Evolutionary conservation across 2,797 vertebrate species (phyloP), one percentile per base, ranked within the genome.

Genomic region (Enteromius unitaeniatus): DNA sequence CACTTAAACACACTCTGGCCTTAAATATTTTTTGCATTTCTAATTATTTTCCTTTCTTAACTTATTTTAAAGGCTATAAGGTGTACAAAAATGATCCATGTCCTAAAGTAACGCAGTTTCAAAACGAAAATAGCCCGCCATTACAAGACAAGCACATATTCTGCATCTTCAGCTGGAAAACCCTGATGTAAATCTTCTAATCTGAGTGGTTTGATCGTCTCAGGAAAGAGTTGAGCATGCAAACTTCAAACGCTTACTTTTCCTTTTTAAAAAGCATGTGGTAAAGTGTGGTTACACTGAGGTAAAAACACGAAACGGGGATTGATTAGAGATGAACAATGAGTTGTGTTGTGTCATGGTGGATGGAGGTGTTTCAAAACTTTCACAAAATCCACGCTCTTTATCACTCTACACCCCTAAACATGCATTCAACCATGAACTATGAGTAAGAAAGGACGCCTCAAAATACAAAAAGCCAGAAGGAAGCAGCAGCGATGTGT

Each of bases 291-390:
- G 76, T 78, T 65, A 34, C 26, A 15, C 3, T 64, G 42, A 60
- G 60, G 58, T 49, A 31, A 31, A 77, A 15, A 7, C 60, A 49
- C 47, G 42, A 65, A 45, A 65, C 40, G 55, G 9, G 72, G 23
- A 26, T 53, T 51, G 1, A 26, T 53, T 51, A 0, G n/a, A 47
- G 23, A 47, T 8, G 40, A n/a, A 4, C 49, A 75, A n/a, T n/a
- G 49, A 49, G 14, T 28, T 21, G 40, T 53, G 62, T 34, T 64
- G 37, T 40, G 60, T 77, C 23, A 79, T 62, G 26, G 7, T 55
- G 26, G 13, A 73, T 70, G 79, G 70, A 85, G 78, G 78, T 84
- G 84, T 85, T 86, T 81, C 84, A 86, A 79, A 83, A 81, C 81
- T 74, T 78, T 84, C 72, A 83, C 60, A n/a, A 58, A 68, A 70